These are phyloP conservation scores for Equus przewalskii DNA, from an alignment of 2,113 vertebrate genomes.

Conservation along the genomic window DNA sequence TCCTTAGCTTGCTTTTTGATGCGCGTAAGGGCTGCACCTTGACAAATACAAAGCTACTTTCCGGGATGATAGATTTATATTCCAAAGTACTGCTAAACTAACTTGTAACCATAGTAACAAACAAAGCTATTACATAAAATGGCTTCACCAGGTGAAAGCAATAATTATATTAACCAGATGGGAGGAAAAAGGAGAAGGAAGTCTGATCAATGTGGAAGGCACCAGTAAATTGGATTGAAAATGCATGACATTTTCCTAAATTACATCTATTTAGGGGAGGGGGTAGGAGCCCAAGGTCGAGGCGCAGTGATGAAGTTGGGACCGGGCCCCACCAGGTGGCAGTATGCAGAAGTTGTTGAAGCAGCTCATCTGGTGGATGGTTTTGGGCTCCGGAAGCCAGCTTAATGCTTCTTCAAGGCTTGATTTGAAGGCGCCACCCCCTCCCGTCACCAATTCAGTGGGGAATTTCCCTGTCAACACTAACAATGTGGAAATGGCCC, in stretches of 20 bases:
- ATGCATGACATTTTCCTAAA: constrained; percentile 57
- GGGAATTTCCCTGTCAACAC: constrained; percentile 71
- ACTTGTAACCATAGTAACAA: constrained; percentile 72
- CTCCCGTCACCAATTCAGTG: background rate
- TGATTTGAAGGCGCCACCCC: constrained; percentile 8
- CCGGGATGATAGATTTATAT: background rate
- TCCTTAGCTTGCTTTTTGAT: background rate
- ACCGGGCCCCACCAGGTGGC: constrained; percentile 84
- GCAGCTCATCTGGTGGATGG: background rate
- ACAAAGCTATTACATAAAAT: constrained; percentile 55
- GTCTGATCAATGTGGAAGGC: constrained; percentile 53
- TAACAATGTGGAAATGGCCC: constrained; percentile 57
- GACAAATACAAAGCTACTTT: background rate
- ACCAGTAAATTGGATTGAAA: constrained; percentile 69
- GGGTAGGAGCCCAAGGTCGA: background rate
- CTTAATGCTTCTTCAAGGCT: background rate
- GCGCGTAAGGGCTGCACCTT: background rate
- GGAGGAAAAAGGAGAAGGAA: constrained; percentile 63
- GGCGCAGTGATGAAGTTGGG: background rate
- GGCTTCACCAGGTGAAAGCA: constrained; percentile 75
- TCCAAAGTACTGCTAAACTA: background rate
- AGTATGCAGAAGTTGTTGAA: constrained; percentile 67
- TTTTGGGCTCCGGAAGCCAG: background rate
- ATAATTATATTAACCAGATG: constrained; percentile 64
- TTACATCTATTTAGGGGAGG: background rate